Evolutionary conservation across 2,797 vertebrate genomes (phyloP).

Genomic region (Acanthis flammea): DNA sequence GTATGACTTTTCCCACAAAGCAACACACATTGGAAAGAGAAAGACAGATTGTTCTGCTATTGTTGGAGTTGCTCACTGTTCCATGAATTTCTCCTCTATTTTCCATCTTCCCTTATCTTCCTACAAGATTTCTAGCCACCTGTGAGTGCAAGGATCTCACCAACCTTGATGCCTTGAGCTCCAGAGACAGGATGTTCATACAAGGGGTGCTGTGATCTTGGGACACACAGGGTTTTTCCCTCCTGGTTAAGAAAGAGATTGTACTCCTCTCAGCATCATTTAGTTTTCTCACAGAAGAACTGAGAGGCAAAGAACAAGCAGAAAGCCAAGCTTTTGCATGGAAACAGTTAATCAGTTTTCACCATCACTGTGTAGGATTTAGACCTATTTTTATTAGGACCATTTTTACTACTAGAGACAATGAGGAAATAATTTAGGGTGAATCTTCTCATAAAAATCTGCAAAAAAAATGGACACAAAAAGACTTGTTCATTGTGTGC

Average conservation of each 20-base stretch:
- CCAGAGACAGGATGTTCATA: background rate
- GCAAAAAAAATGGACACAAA: background rate
- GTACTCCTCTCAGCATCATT: background rate
- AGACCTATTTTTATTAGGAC: background rate
- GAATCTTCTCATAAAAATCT: background rate
- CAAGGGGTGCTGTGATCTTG: background rate
- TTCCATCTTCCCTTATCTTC: background rate
- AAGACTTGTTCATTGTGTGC: fast-evolving
- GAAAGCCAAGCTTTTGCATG: background rate
- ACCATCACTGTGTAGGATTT: background rate
- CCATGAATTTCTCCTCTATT: background rate
- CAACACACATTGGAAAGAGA: fast-evolving
- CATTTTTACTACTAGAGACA: background rate
- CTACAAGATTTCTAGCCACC: background rate
- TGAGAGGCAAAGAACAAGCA: background rate
- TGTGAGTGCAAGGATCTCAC: background rate
- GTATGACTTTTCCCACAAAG: background rate
- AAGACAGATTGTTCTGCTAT: background rate
- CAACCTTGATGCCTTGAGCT: background rate
- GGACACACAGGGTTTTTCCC: background rate
- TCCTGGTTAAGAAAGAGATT: background rate
- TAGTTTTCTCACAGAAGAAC: background rate
- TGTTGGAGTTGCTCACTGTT: background rate
- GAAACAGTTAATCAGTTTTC: background rate
- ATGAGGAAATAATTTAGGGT: background rate